Evolutionary conservation across 1,140 invertebrate species (phyloP).

Genomic region (Aphelenchoides avenae): DNA sequence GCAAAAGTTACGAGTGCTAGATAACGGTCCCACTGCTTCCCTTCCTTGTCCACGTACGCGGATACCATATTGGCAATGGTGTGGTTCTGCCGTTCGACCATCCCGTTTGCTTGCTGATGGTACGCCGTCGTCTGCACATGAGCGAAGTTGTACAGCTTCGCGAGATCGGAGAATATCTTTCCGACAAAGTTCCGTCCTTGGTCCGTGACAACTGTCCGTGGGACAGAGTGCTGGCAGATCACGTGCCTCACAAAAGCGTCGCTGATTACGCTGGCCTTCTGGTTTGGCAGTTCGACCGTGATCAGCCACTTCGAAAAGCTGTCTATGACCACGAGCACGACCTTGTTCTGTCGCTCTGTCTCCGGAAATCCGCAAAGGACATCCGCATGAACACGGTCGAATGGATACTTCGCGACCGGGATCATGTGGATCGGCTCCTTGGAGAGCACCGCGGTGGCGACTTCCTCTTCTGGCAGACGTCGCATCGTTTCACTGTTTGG

Average conservation of each 20-base stretch:
- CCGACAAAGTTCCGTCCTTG: slow-evolving; percentile 8
- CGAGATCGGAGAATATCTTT: slow-evolving; percentile 2
- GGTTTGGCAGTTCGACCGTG: neutral
- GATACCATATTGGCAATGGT: neutral
- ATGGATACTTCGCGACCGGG: too few relatives aligned
- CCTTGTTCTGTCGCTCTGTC: too few relatives aligned
- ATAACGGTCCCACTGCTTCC: neutral
- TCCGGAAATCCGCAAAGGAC: too few relatives aligned
- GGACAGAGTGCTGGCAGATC: neutral
- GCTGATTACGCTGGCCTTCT: neutral
- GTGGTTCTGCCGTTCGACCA: slow-evolving; percentile 3
- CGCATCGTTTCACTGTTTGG: slow-evolving; percentile 2
- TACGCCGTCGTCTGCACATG: slow-evolving; percentile 1
- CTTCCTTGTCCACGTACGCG: neutral
- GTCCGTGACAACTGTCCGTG: slow-evolving; percentile 2
- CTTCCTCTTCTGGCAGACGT: slow-evolving; percentile 10
- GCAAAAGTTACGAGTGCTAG: neutral
- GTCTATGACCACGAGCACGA: slow-evolving; percentile 10
- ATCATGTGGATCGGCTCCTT: too few relatives aligned
- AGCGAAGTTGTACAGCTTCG: neutral
- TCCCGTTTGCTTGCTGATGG: slow-evolving; percentile 4
- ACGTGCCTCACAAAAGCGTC: slow-evolving; percentile 7
- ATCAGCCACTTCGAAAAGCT: slow-evolving; percentile 11
- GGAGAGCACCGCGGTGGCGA: too few relatives aligned
- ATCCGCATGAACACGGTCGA: too few relatives aligned